These are phyloP conservation scores for Spinibarbus caldwelli DNA, from an alignment of 2,797 vertebrate species.

Conservation along the genomic window DNA sequence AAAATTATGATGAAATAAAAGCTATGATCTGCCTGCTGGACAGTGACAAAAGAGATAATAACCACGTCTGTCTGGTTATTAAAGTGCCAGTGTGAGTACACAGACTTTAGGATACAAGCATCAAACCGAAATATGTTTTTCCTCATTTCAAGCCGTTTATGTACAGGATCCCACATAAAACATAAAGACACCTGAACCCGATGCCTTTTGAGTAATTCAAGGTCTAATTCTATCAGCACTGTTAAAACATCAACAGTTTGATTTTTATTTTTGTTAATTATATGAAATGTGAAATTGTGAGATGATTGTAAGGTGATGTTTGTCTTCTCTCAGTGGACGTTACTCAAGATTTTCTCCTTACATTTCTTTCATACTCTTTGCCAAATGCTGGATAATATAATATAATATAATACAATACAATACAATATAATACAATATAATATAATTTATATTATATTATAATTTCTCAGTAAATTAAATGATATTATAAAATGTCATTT, in stretches of 20 bases:
- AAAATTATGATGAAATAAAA: background rate
- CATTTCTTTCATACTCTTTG: background rate
- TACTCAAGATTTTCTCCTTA: background rate
- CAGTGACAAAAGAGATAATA: background rate
- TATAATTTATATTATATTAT: too few relatives aligned
- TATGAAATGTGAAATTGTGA: conserved; percentile 38
- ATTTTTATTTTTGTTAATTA: background rate
- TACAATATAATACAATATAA: too few relatives aligned
- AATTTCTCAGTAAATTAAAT: background rate
- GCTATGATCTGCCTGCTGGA: background rate
- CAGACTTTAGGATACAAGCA: background rate
- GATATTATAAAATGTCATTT: background rate
- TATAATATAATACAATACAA: too few relatives aligned
- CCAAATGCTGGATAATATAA: conserved; percentile 24
- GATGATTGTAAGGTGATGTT: conserved; percentile 21
- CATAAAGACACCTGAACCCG: conserved; percentile 14
- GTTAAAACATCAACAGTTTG: conserved; percentile 12
- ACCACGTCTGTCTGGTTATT: background rate
- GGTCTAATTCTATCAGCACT: background rate
- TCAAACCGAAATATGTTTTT: background rate
- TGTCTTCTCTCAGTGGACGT: conserved; percentile 17
- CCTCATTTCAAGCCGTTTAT: background rate
- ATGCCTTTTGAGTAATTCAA: conserved; percentile 37
- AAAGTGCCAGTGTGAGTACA: conserved; percentile 1
- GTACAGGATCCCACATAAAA: background rate